Evolutionary conservation across 2,797 vertebrate genomes (phyloP), one percentile per base, ranked within the genome.

Genomic region (Sebastes goodei): DNA sequence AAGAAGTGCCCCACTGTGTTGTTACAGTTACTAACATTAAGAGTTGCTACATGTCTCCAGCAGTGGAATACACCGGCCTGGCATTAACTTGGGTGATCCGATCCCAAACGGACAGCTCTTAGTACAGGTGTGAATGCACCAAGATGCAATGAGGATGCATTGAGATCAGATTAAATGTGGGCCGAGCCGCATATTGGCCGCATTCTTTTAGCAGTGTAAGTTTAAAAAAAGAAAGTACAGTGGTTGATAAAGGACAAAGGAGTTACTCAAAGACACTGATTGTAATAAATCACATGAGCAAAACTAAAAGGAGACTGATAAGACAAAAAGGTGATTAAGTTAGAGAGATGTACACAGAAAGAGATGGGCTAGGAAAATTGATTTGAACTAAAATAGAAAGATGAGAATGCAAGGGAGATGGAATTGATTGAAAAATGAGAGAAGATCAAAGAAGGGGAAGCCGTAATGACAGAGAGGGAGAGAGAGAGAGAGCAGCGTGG

Each of bases 381-480:
- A 89, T 68, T 61, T 68, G 12, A 79, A 72, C 29, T 59, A 74
- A 74, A 75, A 70, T 14, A 29, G 42, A 81, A 77, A 53, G 20
- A 82, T 56, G 62, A 65, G 30, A 64, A 82, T 10, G 21, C 0
- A n/a, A 80, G 55, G 67, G 73, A 82, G 71, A 74, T 35, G 11
- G 23, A 72, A 79, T 14, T 70, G 80, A 84, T 67, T 64, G 62
- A 59, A 76, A 86, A 86, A 71, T 56, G n/a, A 66, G 55, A 33
- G 20, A 30, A 62, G 78, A 86, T 90, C 76, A 89, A 84, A 88
- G 73, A 67, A 46, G 14, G 17, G 11, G 25, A 68, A 65, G 69
- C 20, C 6, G 21, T 74, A 64, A 80, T 80, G 81, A 80, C 49
- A 65, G 62, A 29, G 42, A 15, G 21, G 1, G 14, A 42, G 12